Conservation (phyloP, 2,797 vertebrate genomes). For the Crenuchus spilurus region DNA sequence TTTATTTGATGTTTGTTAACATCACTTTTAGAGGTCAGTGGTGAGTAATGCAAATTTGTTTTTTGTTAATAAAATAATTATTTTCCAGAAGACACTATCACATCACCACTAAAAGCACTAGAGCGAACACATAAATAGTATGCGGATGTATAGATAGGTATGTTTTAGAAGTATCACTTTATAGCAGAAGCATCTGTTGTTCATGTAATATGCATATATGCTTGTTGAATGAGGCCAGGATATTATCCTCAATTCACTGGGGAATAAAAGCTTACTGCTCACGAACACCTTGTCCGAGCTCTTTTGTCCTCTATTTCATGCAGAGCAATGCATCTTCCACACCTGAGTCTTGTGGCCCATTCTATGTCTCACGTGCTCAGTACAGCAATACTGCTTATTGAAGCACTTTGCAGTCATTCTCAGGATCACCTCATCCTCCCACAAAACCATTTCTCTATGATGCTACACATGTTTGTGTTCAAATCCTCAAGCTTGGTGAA, state of each 20-base stretch:
- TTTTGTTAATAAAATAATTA: too few species aligned
- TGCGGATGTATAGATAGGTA: too few species aligned
- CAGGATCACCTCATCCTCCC: slow-evolving; percentile 47
- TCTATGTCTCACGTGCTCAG: neutral
- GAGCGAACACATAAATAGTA: too few species aligned
- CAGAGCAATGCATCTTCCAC: neutral
- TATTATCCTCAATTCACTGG: neutral
- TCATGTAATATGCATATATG: too few species aligned
- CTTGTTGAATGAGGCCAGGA: neutral
- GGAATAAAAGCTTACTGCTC: neutral
- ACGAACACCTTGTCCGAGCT: neutral
- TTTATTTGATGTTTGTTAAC: too few species aligned
- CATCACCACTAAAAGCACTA: too few species aligned
- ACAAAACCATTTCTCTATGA: neutral
- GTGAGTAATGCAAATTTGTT: too few species aligned
- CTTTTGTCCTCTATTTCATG: neutral
- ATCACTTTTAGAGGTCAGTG: too few species aligned
- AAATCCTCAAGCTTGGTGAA: neutral
- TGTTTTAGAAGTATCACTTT: too few species aligned
- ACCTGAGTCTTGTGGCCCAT: too few species aligned
- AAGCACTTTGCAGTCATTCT: slow-evolving; percentile 52
- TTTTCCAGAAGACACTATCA: too few species aligned
- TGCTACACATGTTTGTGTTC: neutral
- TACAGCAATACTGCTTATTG: slow-evolving; percentile 11
- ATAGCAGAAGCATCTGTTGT: too few species aligned